Conservation (phyloP, 92 coral and sea anemone genomes). For the Epizoanthus scotinus region DNA sequence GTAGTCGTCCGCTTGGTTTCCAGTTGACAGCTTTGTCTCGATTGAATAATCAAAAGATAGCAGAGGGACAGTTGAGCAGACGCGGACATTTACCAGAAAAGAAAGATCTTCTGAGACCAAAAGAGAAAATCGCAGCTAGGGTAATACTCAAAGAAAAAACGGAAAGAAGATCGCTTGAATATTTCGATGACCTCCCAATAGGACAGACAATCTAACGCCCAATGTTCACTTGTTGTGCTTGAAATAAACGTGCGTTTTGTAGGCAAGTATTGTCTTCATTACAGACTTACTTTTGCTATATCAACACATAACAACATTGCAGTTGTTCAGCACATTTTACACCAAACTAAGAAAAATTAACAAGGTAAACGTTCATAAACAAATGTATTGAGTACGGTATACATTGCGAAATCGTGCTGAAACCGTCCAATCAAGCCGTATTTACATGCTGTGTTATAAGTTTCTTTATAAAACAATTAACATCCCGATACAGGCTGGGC, state of each 20-base stretch:
- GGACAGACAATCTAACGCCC: neutral
- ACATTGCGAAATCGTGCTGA: too few relatives aligned
- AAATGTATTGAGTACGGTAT: too few relatives aligned
- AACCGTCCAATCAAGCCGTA: too few relatives aligned
- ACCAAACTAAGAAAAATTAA: too few relatives aligned
- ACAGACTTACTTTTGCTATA: too few relatives aligned
- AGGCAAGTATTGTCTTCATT: neutral
- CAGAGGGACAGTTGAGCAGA: slow-evolving; percentile 3
- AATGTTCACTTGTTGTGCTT: neutral
- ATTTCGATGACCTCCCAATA: neutral
- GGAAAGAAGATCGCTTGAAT: slow-evolving; percentile 13
- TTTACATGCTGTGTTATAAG: neutral
- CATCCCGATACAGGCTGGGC: neutral
- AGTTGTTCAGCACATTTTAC: too few relatives aligned
- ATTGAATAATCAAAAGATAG: neutral
- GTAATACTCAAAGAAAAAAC: neutral
- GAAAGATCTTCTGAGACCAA: neutral
- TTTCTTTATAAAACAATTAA: neutral
- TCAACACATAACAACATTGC: too few relatives aligned
- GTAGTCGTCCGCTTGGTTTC: slow-evolving; percentile 16
- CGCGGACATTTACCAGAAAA: slow-evolving; percentile 22
- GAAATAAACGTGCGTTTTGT: neutral
- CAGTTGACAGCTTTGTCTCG: slow-evolving; percentile 1
- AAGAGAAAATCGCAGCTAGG: neutral
- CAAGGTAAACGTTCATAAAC: too few relatives aligned